Evolutionary conservation across 2,797 vertebrate genomes (phyloP).

Genomic region (Oryzias sinensis): DNA sequence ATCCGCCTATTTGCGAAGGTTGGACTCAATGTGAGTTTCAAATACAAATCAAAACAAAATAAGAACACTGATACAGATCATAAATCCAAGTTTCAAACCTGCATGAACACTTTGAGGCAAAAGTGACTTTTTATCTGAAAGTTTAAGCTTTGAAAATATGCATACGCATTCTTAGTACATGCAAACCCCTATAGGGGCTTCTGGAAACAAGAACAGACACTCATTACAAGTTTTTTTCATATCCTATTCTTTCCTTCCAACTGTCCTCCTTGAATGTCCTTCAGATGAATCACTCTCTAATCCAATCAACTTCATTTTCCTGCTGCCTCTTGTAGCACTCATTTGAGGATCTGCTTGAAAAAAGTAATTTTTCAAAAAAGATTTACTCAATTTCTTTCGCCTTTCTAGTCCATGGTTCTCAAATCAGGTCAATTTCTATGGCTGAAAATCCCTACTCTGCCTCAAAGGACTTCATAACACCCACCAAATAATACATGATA

Average conservation of each 20-base stretch:
- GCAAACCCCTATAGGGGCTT: too few species aligned
- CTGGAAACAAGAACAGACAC: too few species aligned
- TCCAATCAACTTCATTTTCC: conserved; percentile 15
- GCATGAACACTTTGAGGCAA: too few species aligned
- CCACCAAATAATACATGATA: conserved; percentile 12
- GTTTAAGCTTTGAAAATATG: too few species aligned
- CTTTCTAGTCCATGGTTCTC: conserved; percentile 4
- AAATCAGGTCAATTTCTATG: conserved; percentile 14
- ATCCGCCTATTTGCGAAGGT: too few species aligned
- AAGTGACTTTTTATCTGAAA: too few species aligned
- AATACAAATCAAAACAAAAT: too few species aligned
- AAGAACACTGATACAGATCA: too few species aligned
- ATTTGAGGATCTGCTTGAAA: conserved; percentile 12
- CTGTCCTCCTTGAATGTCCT: conserved; percentile 3
- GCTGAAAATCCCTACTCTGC: conserved; percentile 8
- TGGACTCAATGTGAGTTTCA: too few species aligned
- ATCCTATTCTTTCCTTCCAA: conserved; percentile 2
- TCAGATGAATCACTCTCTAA: not conserved
- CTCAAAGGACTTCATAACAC: conserved; percentile 2
- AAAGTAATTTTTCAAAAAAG: not conserved
- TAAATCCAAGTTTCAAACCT: too few species aligned
- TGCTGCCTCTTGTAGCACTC: conserved; percentile 14
- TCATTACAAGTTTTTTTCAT: too few species aligned
- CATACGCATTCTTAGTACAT: too few species aligned
- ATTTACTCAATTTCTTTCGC: conserved; percentile 4